Conservation (phyloP, 2,797 vertebrate species). For the Characodon lateralis region DNA sequence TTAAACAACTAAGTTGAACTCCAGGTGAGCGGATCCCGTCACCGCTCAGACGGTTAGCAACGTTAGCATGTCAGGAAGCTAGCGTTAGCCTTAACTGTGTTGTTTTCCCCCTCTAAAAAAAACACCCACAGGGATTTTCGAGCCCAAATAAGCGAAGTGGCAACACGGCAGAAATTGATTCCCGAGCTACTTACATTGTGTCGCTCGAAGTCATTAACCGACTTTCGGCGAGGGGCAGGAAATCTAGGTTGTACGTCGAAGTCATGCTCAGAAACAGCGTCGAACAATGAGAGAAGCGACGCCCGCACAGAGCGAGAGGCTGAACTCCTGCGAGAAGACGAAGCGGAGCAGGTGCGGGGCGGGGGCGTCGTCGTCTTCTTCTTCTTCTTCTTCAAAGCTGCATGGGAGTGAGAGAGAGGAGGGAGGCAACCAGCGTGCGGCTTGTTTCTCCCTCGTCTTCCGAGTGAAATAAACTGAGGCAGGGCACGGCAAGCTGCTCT, state of each 20-base stretch:
- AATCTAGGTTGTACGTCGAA: constrained; percentile 96
- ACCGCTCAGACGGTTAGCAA: constrained; percentile 45
- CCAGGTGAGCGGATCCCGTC: constrained; percentile 38
- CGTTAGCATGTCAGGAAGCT: constrained; percentile 66
- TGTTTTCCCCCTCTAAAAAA: constrained; percentile 16
- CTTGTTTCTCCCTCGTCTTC: constrained; percentile 46
- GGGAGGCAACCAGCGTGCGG: constrained; percentile 53
- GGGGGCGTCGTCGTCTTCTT: constrained; percentile 73
- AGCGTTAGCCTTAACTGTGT: constrained; percentile 46
- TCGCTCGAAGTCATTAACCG: constrained; percentile 89
- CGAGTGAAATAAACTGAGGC: constrained; percentile 55
- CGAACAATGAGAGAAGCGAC: constrained; percentile 73
- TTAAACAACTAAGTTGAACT: constrained; percentile 39
- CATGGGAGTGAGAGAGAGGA: constrained; percentile 34
- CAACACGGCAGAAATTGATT: neutral
- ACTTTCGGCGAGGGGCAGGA: constrained; percentile 91
- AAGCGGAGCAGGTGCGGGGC: constrained; percentile 86
- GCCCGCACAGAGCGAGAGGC: constrained; percentile 80
- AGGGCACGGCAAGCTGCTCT: constrained; percentile 45
- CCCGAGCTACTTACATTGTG: constrained; percentile 86
- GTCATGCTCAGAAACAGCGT: constrained; percentile 84
- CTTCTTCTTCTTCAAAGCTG: constrained; percentile 82
- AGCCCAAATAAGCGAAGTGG: neutral
- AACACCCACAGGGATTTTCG: neutral
- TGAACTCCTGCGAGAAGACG: constrained; percentile 85